Evolutionary conservation across 2,113 vertebrate species (phyloP).

Genomic region (Marmota flaviventris): DNA sequence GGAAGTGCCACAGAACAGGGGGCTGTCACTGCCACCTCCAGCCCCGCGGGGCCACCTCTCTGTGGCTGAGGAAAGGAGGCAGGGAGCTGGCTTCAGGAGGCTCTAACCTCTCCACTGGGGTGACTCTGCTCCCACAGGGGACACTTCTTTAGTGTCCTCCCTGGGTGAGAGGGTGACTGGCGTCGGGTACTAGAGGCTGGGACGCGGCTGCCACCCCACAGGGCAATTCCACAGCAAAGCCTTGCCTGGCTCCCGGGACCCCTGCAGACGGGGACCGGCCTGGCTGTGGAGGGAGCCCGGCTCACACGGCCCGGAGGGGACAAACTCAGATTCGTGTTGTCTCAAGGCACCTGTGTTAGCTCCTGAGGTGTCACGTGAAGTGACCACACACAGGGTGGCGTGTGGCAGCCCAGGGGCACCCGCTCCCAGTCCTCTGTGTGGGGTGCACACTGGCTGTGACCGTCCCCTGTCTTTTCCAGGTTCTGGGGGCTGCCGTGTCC

Average conservation of each 20-base stretch:
- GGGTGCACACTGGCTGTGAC: no score
- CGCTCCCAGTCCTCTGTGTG: no score
- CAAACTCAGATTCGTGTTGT: no score
- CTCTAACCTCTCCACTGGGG: rapidly evolving
- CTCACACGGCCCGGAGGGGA: background rate
- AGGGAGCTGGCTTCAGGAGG: background rate
- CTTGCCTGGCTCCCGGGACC: no score
- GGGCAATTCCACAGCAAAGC: background rate
- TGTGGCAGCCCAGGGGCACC: background rate
- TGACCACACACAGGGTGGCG: background rate
- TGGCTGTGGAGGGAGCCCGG: background rate
- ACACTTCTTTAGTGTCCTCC: background rate
- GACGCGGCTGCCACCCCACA: no score
- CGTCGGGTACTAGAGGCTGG: background rate
- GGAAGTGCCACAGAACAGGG: no score
- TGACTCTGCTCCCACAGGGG: background rate
- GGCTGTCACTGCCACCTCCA: no score
- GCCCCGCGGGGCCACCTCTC: background rate
- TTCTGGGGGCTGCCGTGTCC: rapidly evolving
- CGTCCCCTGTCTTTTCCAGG: rapidly evolving
- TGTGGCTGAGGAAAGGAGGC: background rate
- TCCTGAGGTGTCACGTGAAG: background rate
- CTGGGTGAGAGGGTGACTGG: background rate
- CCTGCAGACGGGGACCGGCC: background rate
- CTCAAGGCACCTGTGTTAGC: background rate